These are phyloP conservation scores for Percina caprodes DNA, from an alignment of 2,113 vertebrate species.

Conservation along the genomic window DNA sequence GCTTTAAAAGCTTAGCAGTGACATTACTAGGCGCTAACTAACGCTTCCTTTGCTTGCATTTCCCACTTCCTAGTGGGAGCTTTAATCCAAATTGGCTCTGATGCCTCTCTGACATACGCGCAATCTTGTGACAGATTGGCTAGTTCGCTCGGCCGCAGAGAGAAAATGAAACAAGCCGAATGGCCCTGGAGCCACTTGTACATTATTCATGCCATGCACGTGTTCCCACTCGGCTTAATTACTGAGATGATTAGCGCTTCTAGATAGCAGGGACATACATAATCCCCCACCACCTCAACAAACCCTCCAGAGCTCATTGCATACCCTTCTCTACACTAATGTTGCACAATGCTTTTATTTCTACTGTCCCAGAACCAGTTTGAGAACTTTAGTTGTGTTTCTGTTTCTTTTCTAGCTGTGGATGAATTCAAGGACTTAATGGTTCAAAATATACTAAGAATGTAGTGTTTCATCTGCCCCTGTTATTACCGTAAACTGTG, in stretches of 20 bases:
- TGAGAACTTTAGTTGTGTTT: no score
- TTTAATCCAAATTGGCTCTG: slow-evolving; percentile 66
- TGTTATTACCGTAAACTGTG: no score
- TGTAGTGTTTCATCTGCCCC: no score
- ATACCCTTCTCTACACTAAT: neutral
- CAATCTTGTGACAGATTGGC: slow-evolving; percentile 54
- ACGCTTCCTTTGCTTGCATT: slow-evolving; percentile 20
- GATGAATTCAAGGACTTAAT: no score
- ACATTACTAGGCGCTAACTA: slow-evolving; percentile 36
- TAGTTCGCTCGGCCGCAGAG: slow-evolving; percentile 15
- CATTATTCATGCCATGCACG: slow-evolving; percentile 72
- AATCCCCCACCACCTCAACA: slow-evolving; percentile 30
- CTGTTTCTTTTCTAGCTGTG: no score
- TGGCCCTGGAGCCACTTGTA: slow-evolving; percentile 49
- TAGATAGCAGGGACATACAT: slow-evolving; percentile 47
- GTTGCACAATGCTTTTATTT: slow-evolving; percentile 21
- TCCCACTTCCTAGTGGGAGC: slow-evolving; percentile 36
- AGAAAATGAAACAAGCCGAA: slow-evolving; percentile 39
- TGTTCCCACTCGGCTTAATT: slow-evolving; percentile 70
- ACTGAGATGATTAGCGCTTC: slow-evolving; percentile 59
- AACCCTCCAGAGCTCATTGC: slow-evolving; percentile 13
- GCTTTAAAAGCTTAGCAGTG: slow-evolving; percentile 41
- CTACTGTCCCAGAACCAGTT: neutral
- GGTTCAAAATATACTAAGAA: no score
- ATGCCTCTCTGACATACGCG: slow-evolving; percentile 43